phyloP scores from a whole-genome alignment of 2,888 invertebrate species.

The Parascotia fuliginaria region DNA sequence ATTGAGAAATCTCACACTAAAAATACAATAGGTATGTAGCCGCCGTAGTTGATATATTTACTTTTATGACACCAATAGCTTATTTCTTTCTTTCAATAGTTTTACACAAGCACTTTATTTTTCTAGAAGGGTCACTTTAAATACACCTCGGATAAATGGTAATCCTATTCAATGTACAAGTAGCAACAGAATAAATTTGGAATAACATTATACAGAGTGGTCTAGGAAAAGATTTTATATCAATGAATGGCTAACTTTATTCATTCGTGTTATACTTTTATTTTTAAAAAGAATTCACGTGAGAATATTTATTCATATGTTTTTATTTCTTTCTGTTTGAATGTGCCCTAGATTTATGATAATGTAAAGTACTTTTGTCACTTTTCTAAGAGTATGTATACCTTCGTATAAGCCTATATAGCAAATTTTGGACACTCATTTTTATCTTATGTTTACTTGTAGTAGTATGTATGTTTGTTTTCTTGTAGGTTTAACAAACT shows the following conservation, averaged over 20 bases:
- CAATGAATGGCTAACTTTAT: slow-evolving; percentile 57
- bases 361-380: too few species aligned
- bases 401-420: too few species aligned
- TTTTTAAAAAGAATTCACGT: slow-evolving; percentile 17
- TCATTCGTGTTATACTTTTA: slow-evolving; percentile 30
- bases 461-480: too few species aligned
- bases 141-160: slow-evolving; percentile 54
- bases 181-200: slow-evolving; percentile 64
- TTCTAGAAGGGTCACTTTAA: slow-evolving; percentile 49
- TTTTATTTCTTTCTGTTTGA: not conserved
- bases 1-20: not conserved
- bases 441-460: too few species aligned
- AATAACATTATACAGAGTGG: slow-evolving; percentile 68
- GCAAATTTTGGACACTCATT: too few species aligned
- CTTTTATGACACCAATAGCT: slow-evolving; percentile 27
- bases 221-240: slow-evolving; percentile 67
- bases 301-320: slow-evolving; percentile 1
- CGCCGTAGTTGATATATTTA: slow-evolving; percentile 9
- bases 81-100: slow-evolving; percentile 21
- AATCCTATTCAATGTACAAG: slow-evolving; percentile 64
- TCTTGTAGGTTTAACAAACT: too few species aligned
- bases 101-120: slow-evolving; percentile 44
- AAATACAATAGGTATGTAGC: not conserved
- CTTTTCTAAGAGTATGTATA: too few species aligned
- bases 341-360: too few species aligned